These are phyloP conservation scores for Callimorpha dominula DNA, from an alignment of 2,888 invertebrate genomes.

Conservation along the genomic window DNA sequence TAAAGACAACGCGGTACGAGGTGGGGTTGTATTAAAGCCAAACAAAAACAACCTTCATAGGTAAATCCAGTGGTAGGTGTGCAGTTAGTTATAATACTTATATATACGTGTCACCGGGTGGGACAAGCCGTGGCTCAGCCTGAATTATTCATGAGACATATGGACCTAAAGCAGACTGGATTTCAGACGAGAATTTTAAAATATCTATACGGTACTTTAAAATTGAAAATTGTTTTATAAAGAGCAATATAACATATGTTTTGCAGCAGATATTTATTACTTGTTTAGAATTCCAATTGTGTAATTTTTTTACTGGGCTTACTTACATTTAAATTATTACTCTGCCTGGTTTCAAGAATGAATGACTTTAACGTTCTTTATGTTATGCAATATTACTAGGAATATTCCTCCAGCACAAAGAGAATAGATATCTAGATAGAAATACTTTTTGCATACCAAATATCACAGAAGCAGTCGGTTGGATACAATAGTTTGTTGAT, in stretches of 20 bases:
- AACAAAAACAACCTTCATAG: constrained; percentile 1
- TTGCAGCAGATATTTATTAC: constrained; percentile 46
- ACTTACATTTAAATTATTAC: not conserved
- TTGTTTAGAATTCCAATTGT: constrained; percentile 39
- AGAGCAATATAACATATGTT: constrained; percentile 63
- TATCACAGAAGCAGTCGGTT: no score
- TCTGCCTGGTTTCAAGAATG: not conserved
- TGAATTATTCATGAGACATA: constrained; percentile 86
- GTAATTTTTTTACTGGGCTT: constrained; percentile 4
- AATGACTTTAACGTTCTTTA: not conserved
- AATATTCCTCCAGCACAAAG: not conserved
- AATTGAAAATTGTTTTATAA: constrained; percentile 80
- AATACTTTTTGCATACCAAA: no score
- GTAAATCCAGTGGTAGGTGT: constrained; percentile 49
- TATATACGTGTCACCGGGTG: constrained; percentile 73
- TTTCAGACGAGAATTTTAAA: constrained; percentile 85
- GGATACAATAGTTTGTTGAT: no score
- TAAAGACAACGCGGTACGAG: not conserved
- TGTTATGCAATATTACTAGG: not conserved
- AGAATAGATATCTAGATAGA: no score
- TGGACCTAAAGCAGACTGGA: constrained; percentile 85
- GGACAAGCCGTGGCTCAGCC: constrained; percentile 74
- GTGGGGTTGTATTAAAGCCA: not conserved
- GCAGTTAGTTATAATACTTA: constrained; percentile 50
- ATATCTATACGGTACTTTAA: constrained; percentile 79